Percentiles rank a stretch among this genome's conserved stretches.
Conservation (phyloP, 35 echinoderm and acorn worm species). For the Lytechinus pictus region DNA sequence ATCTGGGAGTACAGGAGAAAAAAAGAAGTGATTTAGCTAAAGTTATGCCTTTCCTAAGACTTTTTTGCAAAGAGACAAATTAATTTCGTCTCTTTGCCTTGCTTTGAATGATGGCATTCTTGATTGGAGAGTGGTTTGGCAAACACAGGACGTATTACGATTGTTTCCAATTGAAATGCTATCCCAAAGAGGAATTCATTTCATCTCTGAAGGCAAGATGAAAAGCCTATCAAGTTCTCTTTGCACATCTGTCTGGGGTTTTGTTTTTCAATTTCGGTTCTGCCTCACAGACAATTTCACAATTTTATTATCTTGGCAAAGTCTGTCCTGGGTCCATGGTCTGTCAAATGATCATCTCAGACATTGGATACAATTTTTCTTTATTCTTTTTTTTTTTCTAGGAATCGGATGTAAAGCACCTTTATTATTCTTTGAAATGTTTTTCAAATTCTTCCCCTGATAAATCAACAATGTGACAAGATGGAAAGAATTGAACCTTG, state of each 20-base stretch:
- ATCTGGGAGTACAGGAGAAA: not conserved
- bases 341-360: not conserved
- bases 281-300: not conserved
- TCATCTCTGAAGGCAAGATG: not conserved
- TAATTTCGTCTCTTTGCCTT: not conserved
- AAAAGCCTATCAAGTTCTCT: conserved; percentile 11
- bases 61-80: conserved; percentile 5
- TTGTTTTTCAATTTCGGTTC: not conserved
- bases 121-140: conserved; percentile 9
- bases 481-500: not conserved
- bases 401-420: not conserved
- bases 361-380: not conserved
- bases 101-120: not conserved
- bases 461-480: not conserved
- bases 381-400: not conserved
- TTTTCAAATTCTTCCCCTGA: not conserved
- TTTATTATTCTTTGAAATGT: not conserved
- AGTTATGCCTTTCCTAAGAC: not conserved
- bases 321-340: not conserved
- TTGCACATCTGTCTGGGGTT: not conserved
- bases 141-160: conserved; percentile 1
- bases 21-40: not conserved
- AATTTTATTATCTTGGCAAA: not conserved
- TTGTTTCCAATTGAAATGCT: conserved; percentile 3
- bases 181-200: not conserved